Base-by-base conservation (phyloP, 2,888 invertebrate species). In the Bembecia ichneumoniformis region DNA sequence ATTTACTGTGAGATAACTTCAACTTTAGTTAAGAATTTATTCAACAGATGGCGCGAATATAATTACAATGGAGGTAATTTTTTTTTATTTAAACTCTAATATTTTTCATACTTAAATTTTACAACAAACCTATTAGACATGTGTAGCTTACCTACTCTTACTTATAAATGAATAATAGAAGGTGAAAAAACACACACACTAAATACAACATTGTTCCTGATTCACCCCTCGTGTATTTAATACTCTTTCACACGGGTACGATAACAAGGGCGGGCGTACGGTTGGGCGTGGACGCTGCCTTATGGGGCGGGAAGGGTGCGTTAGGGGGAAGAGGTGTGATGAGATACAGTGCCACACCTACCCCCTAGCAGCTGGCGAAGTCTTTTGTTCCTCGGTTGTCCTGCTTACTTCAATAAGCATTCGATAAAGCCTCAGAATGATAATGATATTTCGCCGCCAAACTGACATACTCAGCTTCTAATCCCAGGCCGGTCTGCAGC, bases 211-310 rank as follows among this genome's bases (percentile, higher is more conserved):
- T 78, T 79, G 75, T 81, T 72, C 67, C 53, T 51, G 56, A 61
- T 66, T 69, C 72, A 71, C 82, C 83, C 83, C 74, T 77, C 69
- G 63, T 17, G 20, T 55, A 52, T 56, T 62, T 63, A 66, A 60
- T 58, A n/a, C 65, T 66, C 72, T 74, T 83, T 83, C 84, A 80
- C 84, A 84, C 83, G 83, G 73, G 64, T 68, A 65, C 71, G 71
- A 68, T 74, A 73, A 59, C 71, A 63, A 59, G 66, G 64, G 71
- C 63, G 67, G 64, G 68, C 58, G 58, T 58, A 59, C 51, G 58
- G 63, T 65, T 79, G 82, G 77, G 83, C 81, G 78, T 79, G 82
- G 74, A 77, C 60, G 50, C 28, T 28, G 28, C 28, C 28, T 28
- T 28, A 28, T 28, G 9, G 28, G 28, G 28, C 28, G 28, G 16